Percentiles rank a stretch among this genome's conserved stretches.
phyloP scores from a whole-genome alignment of 2,888 invertebrate genomes.

The Rotaria macrura region DNA sequence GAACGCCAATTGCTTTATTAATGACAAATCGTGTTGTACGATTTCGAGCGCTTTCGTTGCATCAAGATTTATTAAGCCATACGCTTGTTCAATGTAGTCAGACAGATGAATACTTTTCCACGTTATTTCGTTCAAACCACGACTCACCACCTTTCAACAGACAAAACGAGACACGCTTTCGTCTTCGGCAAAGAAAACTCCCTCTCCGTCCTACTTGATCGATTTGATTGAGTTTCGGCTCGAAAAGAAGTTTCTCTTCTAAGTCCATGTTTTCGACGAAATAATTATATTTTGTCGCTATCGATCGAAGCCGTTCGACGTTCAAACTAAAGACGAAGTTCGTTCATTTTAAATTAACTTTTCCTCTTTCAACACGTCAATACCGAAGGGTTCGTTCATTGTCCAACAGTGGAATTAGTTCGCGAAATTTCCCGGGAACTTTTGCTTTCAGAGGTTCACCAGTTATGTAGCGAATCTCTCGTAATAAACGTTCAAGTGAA shows the following conservation, averaged over 20 bases:
- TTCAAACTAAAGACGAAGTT: slow-evolving; percentile 38
- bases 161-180: not conserved
- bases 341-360: no score
- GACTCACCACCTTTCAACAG: slow-evolving; percentile 43
- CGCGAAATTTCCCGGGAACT: slow-evolving; percentile 18
- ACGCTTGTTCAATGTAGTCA: slow-evolving; percentile 48
- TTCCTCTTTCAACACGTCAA: no score
- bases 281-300: slow-evolving; percentile 47
- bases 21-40: slow-evolving; percentile 46
- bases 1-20: slow-evolving; percentile 37
- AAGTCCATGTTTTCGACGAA: slow-evolving; percentile 46
- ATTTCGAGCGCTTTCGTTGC: slow-evolving; percentile 45
- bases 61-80: slow-evolving; percentile 46
- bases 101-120: slow-evolving; percentile 48
- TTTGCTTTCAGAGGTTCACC: slow-evolving; percentile 23
- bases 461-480: slow-evolving; percentile 45
- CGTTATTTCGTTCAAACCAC: slow-evolving; percentile 44
- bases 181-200: not conserved
- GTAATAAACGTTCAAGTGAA: slow-evolving; percentile 43
- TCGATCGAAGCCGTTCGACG: slow-evolving; percentile 46
- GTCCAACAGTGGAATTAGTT: slow-evolving; percentile 24
- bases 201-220: slow-evolving; percentile 40
- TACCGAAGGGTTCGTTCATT: slow-evolving; percentile 23
- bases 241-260: slow-evolving; percentile 47
- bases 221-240: slow-evolving; percentile 45